These are phyloP conservation scores for Bubalus kerabau DNA, from an alignment of 2,113 vertebrate species.

Conservation along the genomic window DNA sequence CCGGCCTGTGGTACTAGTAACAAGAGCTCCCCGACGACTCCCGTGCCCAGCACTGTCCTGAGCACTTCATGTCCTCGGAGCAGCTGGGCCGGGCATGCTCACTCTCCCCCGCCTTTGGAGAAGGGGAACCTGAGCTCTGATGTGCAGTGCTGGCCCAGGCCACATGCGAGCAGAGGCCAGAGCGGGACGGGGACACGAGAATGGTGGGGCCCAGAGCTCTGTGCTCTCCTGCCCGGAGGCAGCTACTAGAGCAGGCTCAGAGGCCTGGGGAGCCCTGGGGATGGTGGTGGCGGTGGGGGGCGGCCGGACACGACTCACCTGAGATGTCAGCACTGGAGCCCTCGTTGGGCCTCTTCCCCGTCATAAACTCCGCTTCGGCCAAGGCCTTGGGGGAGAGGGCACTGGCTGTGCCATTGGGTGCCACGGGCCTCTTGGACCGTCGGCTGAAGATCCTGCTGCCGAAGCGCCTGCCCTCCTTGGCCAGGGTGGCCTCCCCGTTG, in stretches of 20 bases:
- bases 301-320: slow-evolving; percentile 69
- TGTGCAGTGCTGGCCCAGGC: background rate
- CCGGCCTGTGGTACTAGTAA: background rate
- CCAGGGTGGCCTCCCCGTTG: background rate
- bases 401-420: slow-evolving; percentile 52
- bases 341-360: slow-evolving; percentile 72
- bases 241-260: accelerated
- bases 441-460: slow-evolving; percentile 68
- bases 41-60: background rate
- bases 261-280: background rate
- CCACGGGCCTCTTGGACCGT: slow-evolving; percentile 63
- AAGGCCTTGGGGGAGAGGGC: slow-evolving; percentile 73
- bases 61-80: background rate
- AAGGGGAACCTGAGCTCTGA: background rate
- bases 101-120: background rate
- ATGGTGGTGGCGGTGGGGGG: background rate
- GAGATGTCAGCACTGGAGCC: slow-evolving; percentile 61
- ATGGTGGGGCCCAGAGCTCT: background rate
- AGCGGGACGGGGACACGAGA: accelerated
- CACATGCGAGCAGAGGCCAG: background rate
- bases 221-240: background rate
- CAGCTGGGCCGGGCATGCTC: background rate
- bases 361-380: slow-evolving; percentile 66
- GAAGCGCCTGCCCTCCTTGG: slow-evolving; percentile 71
- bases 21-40: accelerated